Evolutionary conservation across 2,113 vertebrate genomes (phyloP), one percentile per base, ranked within the genome.

Genomic region (Ctenomys sociabilis): DNA sequence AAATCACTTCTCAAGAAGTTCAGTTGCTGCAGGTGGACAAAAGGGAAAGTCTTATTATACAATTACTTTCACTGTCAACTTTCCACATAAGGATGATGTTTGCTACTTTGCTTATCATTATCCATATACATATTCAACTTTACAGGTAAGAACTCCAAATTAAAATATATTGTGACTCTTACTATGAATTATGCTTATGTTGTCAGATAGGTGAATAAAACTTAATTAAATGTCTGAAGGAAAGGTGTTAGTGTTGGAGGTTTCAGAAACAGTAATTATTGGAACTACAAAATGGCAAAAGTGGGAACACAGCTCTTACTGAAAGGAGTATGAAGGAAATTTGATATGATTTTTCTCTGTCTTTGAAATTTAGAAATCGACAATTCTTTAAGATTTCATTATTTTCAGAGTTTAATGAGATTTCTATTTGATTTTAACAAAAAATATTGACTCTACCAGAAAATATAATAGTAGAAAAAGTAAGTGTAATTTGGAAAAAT

Each of bases 41-140:
- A 99, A 99, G 97, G 99, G 99, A 94, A 99, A 99, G 97, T 99
- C 99, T 4, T 99, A 99, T 84, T 99, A 99, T 86, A 99, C 99
- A 10, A 98, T 99, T 98, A 99, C 99, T 22, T 99, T 99, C 98
- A 99, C 99, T 59, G 98, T 99, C 94, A 98, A 49, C 97, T 99
- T 99, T 97, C 98, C 98, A n/a, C 99, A 99, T 95, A 99, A 99
- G 98, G 99, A 99, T 95, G 99, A 99, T 83, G 99, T 99, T 96
- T 99, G 99, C 98, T 99, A 99, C 98, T 99, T 99, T 97, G 99
- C 99, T 96, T 99, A 99, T 97, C 99, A 99, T 98, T 99, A 99
- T 96, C 99, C 99, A 0, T 99, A 99, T 85, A 99, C 99, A 0
- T 99, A 99, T 78, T 99, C 99, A 63, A 99, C 99, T 89, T 99